Evolutionary conservation across 2,113 vertebrate species (phyloP), one percentile per base, ranked within the genome.

Genomic region (Telmatochromis sp.): DNA sequence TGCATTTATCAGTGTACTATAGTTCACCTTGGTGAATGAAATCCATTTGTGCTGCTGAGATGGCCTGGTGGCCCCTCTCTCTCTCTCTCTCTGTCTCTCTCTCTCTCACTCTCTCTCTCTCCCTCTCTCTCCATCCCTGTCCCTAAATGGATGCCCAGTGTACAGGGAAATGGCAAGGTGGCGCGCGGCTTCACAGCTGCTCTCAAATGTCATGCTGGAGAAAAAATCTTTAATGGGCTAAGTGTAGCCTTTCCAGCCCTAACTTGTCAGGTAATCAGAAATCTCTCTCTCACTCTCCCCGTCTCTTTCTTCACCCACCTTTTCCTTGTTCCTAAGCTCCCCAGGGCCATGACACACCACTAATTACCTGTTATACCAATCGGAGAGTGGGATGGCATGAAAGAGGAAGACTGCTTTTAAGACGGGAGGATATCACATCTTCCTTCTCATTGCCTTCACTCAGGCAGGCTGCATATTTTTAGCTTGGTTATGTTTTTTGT

Each of bases 211-310:
- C 99, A 99, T 95, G 95, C 96, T 97, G 96, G 73, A 97, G 97
- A 94, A 90, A 97, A 98, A 98, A 98, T 97, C 98, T 98, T 97
- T 99, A 99, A 99, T 99, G 98, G 98, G 97, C 97, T 99, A 99
- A 99, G 97, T 99, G 98, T 99, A 98, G 98, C 97, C 97, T 98
- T 99, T 99, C 98, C 97, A 96, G 98, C 97, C 98, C 97, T 96
- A 97, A 98, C 98, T 98, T 99, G 98, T 98, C 98, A 98, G 97
- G 97, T 98, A 97, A 89, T 84, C 97, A 98, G 97, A 98, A 98
- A 98, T 98, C 97, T 97, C 97, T 97, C 97, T 90, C 91, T 96
- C 87, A 96, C 97, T 96, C 89, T 96, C 97, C 95, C 96, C 96
- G 93, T 89, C 86, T 97, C 84, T 80, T 91, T 89, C 73, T 83